Percentiles rank a stretch among this genome's conserved stretches.
phyloP scores from a whole-genome alignment of 2,888 invertebrate species.

The Drosophila meridiana region DNA sequence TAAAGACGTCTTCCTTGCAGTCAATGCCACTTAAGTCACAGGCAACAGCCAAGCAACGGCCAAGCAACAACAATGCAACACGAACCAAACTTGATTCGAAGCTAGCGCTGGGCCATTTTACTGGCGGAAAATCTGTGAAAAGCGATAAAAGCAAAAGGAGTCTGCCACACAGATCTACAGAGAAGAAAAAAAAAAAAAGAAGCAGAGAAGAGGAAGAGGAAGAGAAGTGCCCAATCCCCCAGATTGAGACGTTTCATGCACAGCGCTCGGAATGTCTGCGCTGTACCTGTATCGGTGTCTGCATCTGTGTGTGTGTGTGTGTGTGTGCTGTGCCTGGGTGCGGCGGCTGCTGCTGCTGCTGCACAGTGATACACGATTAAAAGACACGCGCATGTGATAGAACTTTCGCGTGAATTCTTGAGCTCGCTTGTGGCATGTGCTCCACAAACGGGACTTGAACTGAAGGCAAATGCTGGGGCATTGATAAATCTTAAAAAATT shows the following conservation, averaged over 20 bases:
- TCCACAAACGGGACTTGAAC: no score
- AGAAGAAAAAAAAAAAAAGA: neutral
- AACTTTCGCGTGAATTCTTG: neutral
- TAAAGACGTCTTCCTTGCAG: slow-evolving; percentile 46
- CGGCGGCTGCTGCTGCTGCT: slow-evolving; percentile 26
- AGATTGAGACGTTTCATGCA: slow-evolving; percentile 61
- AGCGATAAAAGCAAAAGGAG: slow-evolving; percentile 73
- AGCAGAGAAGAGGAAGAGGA: neutral
- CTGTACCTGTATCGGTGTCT: slow-evolving; percentile 11
- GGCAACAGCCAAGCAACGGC: slow-evolving; percentile 33
- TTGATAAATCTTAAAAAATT: neutral
- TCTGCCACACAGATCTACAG: slow-evolving; percentile 21
- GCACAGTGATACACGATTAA: slow-evolving; percentile 18
- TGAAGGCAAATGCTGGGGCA: neutral
- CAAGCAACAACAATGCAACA: slow-evolving; percentile 19
- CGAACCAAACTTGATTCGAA: slow-evolving; percentile 55
- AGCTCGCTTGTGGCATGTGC: neutral
- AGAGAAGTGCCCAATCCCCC: slow-evolving; percentile 18
- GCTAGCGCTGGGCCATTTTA: slow-evolving; percentile 45
- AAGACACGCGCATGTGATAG: neutral
- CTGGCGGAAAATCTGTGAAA: slow-evolving; percentile 77
- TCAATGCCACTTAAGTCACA: slow-evolving; percentile 57
- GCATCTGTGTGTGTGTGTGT: slow-evolving; percentile 5
- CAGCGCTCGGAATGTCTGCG: slow-evolving; percentile 52
- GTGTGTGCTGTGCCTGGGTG: slow-evolving; percentile 30